Percentiles rank a stretch among this genome's conserved stretches.
Conservation (phyloP, 2,113 vertebrate species). For the Ptyas mucosa region DNA sequence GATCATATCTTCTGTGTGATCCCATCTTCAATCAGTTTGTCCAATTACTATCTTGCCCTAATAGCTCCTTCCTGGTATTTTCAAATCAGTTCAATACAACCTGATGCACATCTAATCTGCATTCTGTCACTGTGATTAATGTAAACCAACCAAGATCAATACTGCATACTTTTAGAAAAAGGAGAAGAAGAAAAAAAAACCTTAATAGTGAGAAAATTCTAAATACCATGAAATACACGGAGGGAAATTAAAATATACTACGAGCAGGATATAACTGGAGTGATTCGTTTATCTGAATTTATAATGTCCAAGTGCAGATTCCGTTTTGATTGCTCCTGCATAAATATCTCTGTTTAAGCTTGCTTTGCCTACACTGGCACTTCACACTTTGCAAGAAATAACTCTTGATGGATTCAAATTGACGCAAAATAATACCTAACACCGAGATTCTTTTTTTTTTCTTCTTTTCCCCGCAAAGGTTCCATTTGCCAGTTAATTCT, state of each 20-base stretch:
- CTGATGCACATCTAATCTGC: not conserved
- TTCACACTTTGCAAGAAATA: not conserved
- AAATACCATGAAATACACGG: slow-evolving; percentile 6
- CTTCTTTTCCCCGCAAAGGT: not conserved
- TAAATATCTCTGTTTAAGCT: slow-evolving; percentile 1
- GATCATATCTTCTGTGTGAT: not conserved
- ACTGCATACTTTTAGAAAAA: not conserved
- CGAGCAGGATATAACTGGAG: not conserved
- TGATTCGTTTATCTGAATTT: slow-evolving; percentile 10
- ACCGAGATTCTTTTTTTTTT: not conserved
- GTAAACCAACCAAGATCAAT: not conserved
- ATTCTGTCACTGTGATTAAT: not conserved
- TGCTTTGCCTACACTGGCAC: not conserved
- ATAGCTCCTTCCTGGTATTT: not conserved
- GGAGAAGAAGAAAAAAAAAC: not conserved
- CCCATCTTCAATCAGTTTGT: not conserved
- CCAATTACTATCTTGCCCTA: not conserved
- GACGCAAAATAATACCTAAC: not conserved
- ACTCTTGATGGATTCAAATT: not conserved
- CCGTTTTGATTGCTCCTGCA: not conserved
- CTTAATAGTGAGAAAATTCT: slow-evolving; percentile 11
- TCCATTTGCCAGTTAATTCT: not conserved
- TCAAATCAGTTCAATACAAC: not conserved
- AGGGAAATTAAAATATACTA: slow-evolving; percentile 15
- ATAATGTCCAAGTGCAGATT: not conserved